phyloP scores from a whole-genome alignment of 2,797 vertebrate species.

The Rhyacichthys aspro region DNA sequence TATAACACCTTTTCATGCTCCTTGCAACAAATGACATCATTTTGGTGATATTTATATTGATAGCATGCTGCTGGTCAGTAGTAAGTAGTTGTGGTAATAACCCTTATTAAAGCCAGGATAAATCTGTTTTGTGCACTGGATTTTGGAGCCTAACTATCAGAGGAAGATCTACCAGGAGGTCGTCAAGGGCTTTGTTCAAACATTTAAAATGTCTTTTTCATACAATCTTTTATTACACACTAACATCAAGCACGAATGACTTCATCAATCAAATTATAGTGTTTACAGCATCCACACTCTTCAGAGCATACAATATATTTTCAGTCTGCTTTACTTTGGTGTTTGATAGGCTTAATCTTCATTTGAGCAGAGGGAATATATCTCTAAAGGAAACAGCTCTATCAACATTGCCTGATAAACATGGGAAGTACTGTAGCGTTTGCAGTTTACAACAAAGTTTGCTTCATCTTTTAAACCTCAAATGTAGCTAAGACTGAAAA shows the following conservation, averaged over 20 bases:
- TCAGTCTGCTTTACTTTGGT: conserved; percentile 52
- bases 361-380: conserved; percentile 43
- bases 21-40: too few relatives aligned
- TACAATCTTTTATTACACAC: neutral
- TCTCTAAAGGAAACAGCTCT: conserved; percentile 52
- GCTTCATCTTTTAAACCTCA: conserved; percentile 60
- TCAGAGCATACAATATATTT: conserved; percentile 15
- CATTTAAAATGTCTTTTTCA: neutral
- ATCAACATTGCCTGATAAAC: conserved; percentile 67
- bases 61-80: too few relatives aligned
- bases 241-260: neutral
- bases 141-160: too few relatives aligned
- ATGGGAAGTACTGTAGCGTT: conserved; percentile 49
- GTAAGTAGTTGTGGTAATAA: too few relatives aligned
- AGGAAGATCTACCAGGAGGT: too few relatives aligned
- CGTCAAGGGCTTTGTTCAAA: too few relatives aligned
- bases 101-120: too few relatives aligned
- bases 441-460: conserved; percentile 54
- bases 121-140: too few relatives aligned
- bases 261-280: neutral
- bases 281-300: neutral
- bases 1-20: too few relatives aligned
- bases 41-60: too few relatives aligned
- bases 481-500: conserved; percentile 36
- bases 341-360: conserved; percentile 65